Evolutionary conservation across 2,888 invertebrate species (phyloP).

Genomic region (Acronicta leporina): DNA sequence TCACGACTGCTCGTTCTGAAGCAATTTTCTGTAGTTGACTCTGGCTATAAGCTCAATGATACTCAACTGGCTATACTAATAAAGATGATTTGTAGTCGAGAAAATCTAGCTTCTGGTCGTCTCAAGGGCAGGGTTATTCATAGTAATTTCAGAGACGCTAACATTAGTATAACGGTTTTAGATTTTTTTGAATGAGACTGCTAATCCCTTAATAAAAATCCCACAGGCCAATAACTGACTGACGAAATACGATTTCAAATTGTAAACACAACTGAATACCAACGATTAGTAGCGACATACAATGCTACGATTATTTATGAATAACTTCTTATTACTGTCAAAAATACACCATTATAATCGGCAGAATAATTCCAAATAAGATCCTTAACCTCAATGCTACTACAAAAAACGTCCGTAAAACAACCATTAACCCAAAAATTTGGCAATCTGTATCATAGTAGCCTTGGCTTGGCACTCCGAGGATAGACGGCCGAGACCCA

Average conservation of each 20-base stretch:
- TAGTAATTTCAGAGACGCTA: too few relatives aligned
- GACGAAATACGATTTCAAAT: too few relatives aligned
- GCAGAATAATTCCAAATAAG: constrained; percentile 7
- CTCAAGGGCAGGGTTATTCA: too few relatives aligned
- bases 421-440: constrained; percentile 44
- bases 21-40: constrained; percentile 14
- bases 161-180: too few relatives aligned
- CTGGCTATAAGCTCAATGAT: constrained; percentile 18
- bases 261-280: too few relatives aligned
- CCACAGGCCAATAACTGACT: too few relatives aligned
- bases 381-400: constrained; percentile 30
- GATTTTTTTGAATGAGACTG: too few relatives aligned
- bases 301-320: too few relatives aligned
- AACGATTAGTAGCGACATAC: too few relatives aligned
- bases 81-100: neutral
- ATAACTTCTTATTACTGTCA: neutral
- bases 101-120: neutral
- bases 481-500: constrained; percentile 70
- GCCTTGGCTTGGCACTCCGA: constrained; percentile 57
- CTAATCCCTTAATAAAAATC: too few relatives aligned
- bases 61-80: neutral
- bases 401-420: constrained; percentile 32
- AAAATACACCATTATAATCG: neutral
- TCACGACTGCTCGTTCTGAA: constrained; percentile 12
- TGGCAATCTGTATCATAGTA: constrained; percentile 40